Percentiles rank a stretch among this genome's conserved stretches.
Evolutionary conservation across 2,113 vertebrate genomes (phyloP).

Genomic region (Anser brachyrhynchus): DNA sequence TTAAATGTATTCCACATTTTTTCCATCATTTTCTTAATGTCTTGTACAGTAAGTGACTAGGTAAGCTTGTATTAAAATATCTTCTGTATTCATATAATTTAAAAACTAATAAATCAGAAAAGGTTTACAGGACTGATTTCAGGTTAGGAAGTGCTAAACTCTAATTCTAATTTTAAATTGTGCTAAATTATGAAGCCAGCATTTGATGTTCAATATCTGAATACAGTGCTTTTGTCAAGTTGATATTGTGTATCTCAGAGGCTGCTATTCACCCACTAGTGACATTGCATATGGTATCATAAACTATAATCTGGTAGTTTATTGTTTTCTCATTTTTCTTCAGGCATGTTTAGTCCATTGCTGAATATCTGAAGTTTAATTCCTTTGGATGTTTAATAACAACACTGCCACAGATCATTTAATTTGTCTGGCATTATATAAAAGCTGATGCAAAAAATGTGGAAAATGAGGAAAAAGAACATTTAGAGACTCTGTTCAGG

Average conservation of each 20-base stretch:
- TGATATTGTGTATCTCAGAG: background rate
- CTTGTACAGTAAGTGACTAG: background rate
- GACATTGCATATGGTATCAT: background rate
- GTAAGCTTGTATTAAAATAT: background rate
- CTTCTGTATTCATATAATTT: background rate
- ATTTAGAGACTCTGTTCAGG: background rate
- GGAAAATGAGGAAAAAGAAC: background rate
- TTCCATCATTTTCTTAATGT: background rate
- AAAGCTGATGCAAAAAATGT: slow-evolving; percentile 23
- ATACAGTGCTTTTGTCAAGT: background rate
- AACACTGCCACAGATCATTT: slow-evolving; percentile 42
- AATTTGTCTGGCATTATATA: slow-evolving; percentile 20
- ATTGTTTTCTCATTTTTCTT: slow-evolving; percentile 35
- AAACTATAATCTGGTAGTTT: slow-evolving; percentile 24
- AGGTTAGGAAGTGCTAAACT: background rate
- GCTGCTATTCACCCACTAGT: background rate
- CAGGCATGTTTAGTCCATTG: background rate
- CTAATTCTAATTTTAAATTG: background rate
- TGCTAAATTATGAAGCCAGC: background rate
- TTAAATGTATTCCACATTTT: background rate
- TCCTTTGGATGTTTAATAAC: slow-evolving; percentile 22
- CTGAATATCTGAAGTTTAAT: slow-evolving; percentile 50
- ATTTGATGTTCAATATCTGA: background rate
- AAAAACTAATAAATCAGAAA: background rate
- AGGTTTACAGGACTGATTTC: background rate